Base-by-base conservation (phyloP, 2,888 invertebrate genomes). In the Andrena fulva region DNA sequence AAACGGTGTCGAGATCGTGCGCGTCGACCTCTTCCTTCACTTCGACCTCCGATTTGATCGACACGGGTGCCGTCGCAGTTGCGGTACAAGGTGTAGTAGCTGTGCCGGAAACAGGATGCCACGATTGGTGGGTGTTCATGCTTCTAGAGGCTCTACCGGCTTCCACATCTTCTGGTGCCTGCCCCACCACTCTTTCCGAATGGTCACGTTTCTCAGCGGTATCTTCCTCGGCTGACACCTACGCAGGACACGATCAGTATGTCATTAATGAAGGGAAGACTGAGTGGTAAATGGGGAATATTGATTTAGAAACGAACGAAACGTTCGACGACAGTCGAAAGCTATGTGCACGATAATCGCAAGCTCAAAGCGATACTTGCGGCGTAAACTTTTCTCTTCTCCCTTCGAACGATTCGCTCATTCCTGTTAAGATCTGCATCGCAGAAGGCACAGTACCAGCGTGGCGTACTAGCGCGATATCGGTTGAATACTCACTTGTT, bases 141-240 rank as follows among this genome's bases (percentile, higher is more conserved):
- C 92, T 85, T 94, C 95, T 89, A 93, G 92, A 93, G 95, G 94
- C 89, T 96, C 95, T 92, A 97, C 95, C 89, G 97, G 97, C 93
- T 97, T 97, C 98, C 97, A 98, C 90, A 95, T 96, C 94, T 96
- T 97, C 94, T 97, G 97, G 92, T 97, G 97, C 70, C 96, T 96
- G 84, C 97, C 97, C 98, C 98, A 97, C 97, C 98, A 98, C 91
- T 96, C 96, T 92, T 96, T 95, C 93, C 96, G 95, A 90, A 94
- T 95, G 76, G 89, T 93, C 77, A 95, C 94, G 88, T 95, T 95
- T 91, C 94, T 93, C 90, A 94, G 92, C 66, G 94, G 95, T 88
- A 95, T 93, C 91, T 92, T 91, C 87, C 90, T 91, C 87, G 86
- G 80, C 42, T 85, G 90, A 89, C 93, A 91, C 93, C 95, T 94